phyloP scores from a whole-genome alignment of 2,797 vertebrate species.

The Pangasius larnaudii region DNA sequence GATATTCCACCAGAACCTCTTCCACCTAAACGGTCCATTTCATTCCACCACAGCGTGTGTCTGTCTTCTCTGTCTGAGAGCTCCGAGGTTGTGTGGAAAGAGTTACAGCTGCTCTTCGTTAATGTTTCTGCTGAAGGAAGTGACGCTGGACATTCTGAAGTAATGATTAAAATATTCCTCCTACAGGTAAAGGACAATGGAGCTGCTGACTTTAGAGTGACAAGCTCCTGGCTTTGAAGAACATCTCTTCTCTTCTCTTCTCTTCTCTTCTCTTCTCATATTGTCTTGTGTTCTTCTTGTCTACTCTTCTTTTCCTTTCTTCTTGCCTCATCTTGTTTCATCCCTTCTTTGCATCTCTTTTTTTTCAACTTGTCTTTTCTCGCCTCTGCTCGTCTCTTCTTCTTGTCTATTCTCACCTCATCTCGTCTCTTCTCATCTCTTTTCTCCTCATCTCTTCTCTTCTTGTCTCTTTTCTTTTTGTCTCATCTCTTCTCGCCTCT shows the following conservation, averaged over 20 bases:
- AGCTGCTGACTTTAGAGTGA: too few species aligned
- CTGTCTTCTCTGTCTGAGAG: slow-evolving; percentile 59
- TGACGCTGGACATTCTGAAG: background rate
- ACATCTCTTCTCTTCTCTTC: background rate
- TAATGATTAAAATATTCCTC: background rate
- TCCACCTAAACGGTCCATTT: slow-evolving; percentile 75
- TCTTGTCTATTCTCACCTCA: background rate
- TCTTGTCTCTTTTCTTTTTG: background rate
- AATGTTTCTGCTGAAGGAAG: slow-evolving; percentile 15
- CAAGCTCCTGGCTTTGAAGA: background rate
- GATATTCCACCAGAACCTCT: slow-evolving; percentile 79
- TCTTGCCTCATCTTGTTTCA: too few species aligned
- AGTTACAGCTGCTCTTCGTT: slow-evolving; percentile 25
- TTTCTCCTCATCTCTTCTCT: background rate
- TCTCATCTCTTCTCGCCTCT: too few species aligned
- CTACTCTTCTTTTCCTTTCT: background rate
- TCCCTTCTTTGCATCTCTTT: background rate
- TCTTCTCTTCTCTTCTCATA: background rate
- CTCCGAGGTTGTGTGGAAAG: slow-evolving; percentile 43
- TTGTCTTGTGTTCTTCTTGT: too few species aligned
- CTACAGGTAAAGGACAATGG: too few species aligned
- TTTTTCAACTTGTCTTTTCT: background rate
- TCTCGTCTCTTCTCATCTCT: too few species aligned
- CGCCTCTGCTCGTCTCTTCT: background rate
- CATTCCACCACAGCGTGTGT: slow-evolving; percentile 71